Conservation (phyloP, 2,113 vertebrate species). For the Balaenoptera acutorostrata region DNA sequence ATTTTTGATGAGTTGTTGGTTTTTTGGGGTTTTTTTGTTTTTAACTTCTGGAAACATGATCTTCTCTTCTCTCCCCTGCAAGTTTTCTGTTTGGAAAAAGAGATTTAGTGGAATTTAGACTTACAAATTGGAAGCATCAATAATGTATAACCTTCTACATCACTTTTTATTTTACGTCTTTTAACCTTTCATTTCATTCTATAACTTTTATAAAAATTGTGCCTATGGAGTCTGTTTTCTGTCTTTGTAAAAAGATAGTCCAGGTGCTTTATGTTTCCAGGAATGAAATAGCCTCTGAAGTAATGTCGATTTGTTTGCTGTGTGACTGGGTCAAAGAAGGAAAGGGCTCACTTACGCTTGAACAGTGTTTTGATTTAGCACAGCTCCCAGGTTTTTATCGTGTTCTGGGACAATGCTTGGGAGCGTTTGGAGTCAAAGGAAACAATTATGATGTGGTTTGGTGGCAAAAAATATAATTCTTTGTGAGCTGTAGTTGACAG, state of each 20-base stretch:
- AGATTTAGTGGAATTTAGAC: conserved; percentile 22
- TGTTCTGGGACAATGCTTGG: background rate
- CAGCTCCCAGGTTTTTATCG: background rate
- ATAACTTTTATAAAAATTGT: background rate
- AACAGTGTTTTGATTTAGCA: background rate
- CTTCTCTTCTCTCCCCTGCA: background rate
- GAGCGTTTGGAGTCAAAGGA: background rate
- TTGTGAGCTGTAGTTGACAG: background rate
- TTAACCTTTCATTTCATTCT: conserved; percentile 22
- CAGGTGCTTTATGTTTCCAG: background rate
- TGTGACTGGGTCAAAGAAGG: background rate
- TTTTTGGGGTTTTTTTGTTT: background rate
- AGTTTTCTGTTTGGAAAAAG: background rate
- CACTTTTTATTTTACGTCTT: conserved; percentile 25
- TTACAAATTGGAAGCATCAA: background rate
- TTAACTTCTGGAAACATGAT: background rate
- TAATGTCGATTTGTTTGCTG: background rate
- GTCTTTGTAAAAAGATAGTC: background rate
- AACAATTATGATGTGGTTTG: background rate
- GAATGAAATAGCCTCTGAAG: background rate
- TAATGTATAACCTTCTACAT: background rate
- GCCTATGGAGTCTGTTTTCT: background rate
- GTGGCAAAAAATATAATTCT: background rate
- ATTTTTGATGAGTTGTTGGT: background rate
- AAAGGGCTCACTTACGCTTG: background rate